Evolutionary conservation across 2,113 vertebrate species (phyloP), one percentile per base, ranked within the genome.

Genomic region (Catagonus wagneri): DNA sequence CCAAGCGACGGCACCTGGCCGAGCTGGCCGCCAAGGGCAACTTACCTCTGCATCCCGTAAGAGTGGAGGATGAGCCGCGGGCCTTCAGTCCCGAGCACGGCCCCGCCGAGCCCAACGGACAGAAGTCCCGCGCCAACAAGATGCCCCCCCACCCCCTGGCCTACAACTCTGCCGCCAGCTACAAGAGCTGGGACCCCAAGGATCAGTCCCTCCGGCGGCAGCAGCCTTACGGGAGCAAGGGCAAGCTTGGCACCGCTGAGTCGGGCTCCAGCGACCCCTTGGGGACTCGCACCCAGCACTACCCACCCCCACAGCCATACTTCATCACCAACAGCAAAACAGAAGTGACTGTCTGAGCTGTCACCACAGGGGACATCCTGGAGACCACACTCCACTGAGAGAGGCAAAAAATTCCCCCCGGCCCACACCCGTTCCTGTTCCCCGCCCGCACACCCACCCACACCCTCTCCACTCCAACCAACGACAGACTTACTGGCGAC

Each of bases 291-390:
- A 99, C 99, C 95, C 99, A 99, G 97, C 99, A 99, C 86, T 99
- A 99, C 96, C 97, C 99, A 83, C 99, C 99, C 97, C 99, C 99
- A 92, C 99, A 99, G 98, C 99, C 99, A 97, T 99, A 99, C 98
- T 99, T 99, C 98, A 99, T 99, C 98, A 99, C 99, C 98, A 99
- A 99, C 99, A 99, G 99, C 99, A 99, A 99, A 99, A 99, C 99
- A 94, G 99, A 99, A 98, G 99, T 99, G 99, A 99, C 99, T 98
- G 99, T 99, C 98, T 99, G 99, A 99, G 97, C 87, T 95, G 75
- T 20, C 25, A 0, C 60, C 63, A 22, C 71, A 89, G 87, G 68
- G 89, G 86, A 81, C 50, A 58, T 69, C 97, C 89, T 97, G 97
- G 96, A 96, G 97, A 98, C 4, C 96, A 98, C 88, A 97, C 0